A percentile compares a stretch with the other conserved stretches of the same genome.
These are phyloP conservation scores for Sphyrna mokarran DNA, from an alignment of 2,113 vertebrate species.

Conservation along the genomic window DNA sequence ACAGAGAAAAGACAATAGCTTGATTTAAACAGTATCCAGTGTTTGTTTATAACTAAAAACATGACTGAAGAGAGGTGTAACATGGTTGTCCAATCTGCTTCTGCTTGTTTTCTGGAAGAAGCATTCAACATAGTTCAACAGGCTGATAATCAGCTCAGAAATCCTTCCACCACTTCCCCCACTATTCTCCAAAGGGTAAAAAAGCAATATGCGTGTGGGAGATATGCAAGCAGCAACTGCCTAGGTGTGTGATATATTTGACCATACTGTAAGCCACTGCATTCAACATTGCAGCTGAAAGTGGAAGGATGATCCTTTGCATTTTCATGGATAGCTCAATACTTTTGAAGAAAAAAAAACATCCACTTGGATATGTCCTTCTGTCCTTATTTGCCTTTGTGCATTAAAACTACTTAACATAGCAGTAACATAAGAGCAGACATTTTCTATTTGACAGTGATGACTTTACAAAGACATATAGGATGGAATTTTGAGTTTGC, in stretches of 20 bases:
- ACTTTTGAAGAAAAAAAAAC: background rate
- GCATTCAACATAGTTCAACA: too few relatives aligned
- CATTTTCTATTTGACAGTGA: background rate
- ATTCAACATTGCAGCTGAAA: background rate
- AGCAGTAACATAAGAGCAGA: background rate
- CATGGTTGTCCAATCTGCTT: background rate
- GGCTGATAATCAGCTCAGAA: too few relatives aligned
- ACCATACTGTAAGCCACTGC: background rate
- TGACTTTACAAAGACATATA: too few relatives aligned
- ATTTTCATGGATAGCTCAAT: background rate
- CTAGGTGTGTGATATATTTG: background rate
- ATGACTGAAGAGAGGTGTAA: background rate
- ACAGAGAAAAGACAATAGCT: background rate
- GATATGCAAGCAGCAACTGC: background rate
- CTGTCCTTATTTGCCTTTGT: background rate
- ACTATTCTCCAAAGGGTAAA: too few relatives aligned
- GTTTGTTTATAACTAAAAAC: background rate
- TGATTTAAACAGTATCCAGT: background rate
- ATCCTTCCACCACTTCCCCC: too few relatives aligned
- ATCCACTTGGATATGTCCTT: background rate
- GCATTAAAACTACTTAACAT: background rate
- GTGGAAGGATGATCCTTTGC: background rate
- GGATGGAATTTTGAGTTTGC: too few relatives aligned
- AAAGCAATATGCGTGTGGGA: too few relatives aligned
- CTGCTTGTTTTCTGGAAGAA: background rate